Conservation (phyloP, 1,140 invertebrate genomes). For the Drosophila pectinifera region DNA sequence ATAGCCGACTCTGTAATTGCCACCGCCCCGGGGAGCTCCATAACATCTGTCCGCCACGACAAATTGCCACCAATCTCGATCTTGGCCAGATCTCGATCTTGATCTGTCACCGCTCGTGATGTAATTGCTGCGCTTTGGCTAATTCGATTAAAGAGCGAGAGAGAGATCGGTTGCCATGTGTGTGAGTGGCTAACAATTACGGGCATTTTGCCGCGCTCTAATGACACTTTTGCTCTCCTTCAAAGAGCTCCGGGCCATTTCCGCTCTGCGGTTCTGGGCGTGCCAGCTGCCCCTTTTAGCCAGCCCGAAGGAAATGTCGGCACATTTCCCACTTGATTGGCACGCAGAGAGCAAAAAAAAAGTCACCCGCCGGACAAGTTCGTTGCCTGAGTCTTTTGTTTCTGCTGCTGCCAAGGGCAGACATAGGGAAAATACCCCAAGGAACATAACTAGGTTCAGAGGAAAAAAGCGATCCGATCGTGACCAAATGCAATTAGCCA, state of each 20-base stretch:
- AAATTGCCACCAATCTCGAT: constrained; percentile 27
- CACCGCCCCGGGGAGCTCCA: constrained; percentile 11
- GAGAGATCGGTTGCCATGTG: constrained; percentile 15
- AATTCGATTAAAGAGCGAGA: constrained; percentile 34
- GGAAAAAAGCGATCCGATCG: constrained; percentile 61
- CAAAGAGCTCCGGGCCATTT: constrained; percentile 53
- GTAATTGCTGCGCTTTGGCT: constrained; percentile 42
- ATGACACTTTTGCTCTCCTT: constrained; percentile 78
- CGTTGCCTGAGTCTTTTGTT: constrained; percentile 74
- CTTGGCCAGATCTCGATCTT: constrained; percentile 34
- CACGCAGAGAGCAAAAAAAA: constrained; percentile 21
- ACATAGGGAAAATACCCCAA: constrained; percentile 43
- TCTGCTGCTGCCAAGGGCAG: constrained; percentile 69
- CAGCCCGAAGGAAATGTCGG: constrained; percentile 65
- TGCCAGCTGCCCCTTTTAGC: constrained; percentile 36
- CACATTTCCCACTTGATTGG: constrained; percentile 68
- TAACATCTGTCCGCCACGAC: constrained; percentile 10
- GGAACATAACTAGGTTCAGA: constrained; percentile 50
- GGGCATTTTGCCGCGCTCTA: constrained; percentile 48
- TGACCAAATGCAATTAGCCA: constrained; percentile 82
- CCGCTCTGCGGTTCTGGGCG: constrained; percentile 58
- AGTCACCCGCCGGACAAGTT: constrained; percentile 51
- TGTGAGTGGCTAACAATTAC: constrained; percentile 33
- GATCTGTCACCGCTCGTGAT: constrained; percentile 34
- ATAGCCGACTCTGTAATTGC: constrained; percentile 2